Evolutionary conservation across 2,113 vertebrate species (phyloP), one percentile per base, ranked within the genome.

Genomic region (Plotosus lineatus): DNA sequence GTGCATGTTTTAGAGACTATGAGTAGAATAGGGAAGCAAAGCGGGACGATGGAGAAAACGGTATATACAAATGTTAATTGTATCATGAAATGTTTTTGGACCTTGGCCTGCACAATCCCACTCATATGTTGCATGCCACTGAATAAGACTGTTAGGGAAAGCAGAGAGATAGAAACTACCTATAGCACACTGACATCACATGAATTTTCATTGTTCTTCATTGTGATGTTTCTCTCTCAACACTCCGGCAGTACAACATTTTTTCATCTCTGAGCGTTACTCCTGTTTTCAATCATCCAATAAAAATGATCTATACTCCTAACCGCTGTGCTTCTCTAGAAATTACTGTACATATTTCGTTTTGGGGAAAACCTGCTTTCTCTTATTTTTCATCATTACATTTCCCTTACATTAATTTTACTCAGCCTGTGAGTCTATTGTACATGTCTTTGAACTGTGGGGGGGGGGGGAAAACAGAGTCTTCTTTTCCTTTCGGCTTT

Each of bases 1-100:
- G 75, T 76, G 76, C 84, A 76, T 82, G 50, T 85, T 46, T 85
- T 55, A 73, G 65, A 79, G 60, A 75, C 65, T 42, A 56, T 11
- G 48, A 33, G 46, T 3, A 69, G 61, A 82, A 12, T 3, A 36
- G 55, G 15, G 26, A 60, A 80, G 44, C 66, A 83, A 77, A 51
- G 73, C 68, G 48, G 38, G 42, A 40, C 74, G 42, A 80, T 48
- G 50, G 73, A 63, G 40, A 75, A 80, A 84, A 46, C n/a, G 31
- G 42, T 28, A 36, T 4, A 50, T 81, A 48, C 19, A 81, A 74
- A 71, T 68, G 17, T 81, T 81, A 68, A 76, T 56, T 77, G 26
- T 50, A 83, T 73, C 69, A 82, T 33, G 60, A 76, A 23, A 42
- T 10, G 28, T 48, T 23, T 61, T 42, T 36, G 11, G 55, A 81